A percentile compares a stretch with the other conserved stretches of the same genome.
These are phyloP conservation scores for Linnaemya vulpina DNA, from an alignment of 2,888 invertebrate genomes.

Conservation along the genomic window DNA sequence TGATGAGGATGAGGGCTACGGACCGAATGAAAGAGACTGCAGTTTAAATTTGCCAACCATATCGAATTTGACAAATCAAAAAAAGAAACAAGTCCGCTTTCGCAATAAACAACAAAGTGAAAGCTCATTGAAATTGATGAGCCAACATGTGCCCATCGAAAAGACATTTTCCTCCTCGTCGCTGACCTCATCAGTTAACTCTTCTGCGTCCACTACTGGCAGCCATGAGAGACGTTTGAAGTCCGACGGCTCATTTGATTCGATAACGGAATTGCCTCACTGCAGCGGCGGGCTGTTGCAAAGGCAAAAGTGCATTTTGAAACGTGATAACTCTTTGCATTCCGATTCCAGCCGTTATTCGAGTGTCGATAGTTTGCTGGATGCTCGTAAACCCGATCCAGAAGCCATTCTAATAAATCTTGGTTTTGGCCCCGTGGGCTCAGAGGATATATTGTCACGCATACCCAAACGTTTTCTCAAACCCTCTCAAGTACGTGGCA, in stretches of 20 bases:
- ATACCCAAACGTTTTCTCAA: conserved; percentile 92
- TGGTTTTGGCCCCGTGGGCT: conserved; percentile 90
- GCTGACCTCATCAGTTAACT: conserved; percentile 69
- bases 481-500: conserved; percentile 90
- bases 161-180: conserved; percentile 58
- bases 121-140: conserved; percentile 73
- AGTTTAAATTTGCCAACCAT: conserved; percentile 39
- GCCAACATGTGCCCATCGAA: conserved; percentile 49
- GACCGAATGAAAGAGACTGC: conserved; percentile 51
- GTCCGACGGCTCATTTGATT: conserved; percentile 73
- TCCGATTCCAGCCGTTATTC: conserved; percentile 87
- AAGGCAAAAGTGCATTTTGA: conserved; percentile 73
- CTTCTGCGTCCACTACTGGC: conserved; percentile 59
- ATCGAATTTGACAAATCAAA: conserved; percentile 62
- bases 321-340: conserved; percentile 81
- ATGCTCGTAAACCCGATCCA: conserved; percentile 93
- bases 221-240: conserved; percentile 74
- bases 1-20: conserved; percentile 68
- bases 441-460: conserved; percentile 88
- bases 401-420: conserved; percentile 92
- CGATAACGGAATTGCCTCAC: conserved; percentile 59
- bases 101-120: conserved; percentile 68
- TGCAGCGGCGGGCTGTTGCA: conserved; percentile 38
- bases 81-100: conserved; percentile 68
- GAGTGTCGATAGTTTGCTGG: conserved; percentile 91